These are phyloP conservation scores for Tokudaia muenninki DNA, from an alignment of 2,797 vertebrate species.

Conservation along the genomic window DNA sequence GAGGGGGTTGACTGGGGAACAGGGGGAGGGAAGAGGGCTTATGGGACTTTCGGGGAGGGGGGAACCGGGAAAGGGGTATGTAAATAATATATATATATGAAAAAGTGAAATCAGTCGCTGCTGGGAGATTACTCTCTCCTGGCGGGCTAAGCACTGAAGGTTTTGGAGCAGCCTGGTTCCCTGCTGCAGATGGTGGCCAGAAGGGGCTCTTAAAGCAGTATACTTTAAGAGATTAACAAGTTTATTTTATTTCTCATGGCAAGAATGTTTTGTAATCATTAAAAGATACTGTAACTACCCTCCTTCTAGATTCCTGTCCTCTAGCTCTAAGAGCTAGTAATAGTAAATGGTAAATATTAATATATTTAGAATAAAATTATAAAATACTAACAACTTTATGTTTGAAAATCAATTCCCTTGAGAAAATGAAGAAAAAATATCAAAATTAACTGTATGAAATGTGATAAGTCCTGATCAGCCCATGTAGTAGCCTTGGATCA, in stretches of 20 bases:
- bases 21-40: no score
- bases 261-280: not conserved
- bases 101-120: no score
- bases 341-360: not conserved
- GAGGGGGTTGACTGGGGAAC: no score
- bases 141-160: no score
- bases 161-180: no score
- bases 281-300: not conserved
- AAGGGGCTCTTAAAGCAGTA: slow-evolving; percentile 6
- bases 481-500: not conserved
- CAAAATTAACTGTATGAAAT: not conserved
- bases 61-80: no score
- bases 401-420: slow-evolving; percentile 7
- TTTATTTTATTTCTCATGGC: not conserved
- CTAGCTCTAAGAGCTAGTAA: not conserved
- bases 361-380: not conserved
- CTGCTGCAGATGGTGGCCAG: no score
- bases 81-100: no score
- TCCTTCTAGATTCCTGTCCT: not conserved
- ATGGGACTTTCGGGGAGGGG: no score
- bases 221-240: not conserved
- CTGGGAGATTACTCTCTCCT: no score
- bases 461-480: not conserved
- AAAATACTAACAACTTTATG: not conserved
- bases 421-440: not conserved